A percentile compares a stretch with the other conserved stretches of the same genome.
phyloP scores from a whole-genome alignment of 2,888 invertebrate genomes.

The Philonicus albiceps region DNA sequence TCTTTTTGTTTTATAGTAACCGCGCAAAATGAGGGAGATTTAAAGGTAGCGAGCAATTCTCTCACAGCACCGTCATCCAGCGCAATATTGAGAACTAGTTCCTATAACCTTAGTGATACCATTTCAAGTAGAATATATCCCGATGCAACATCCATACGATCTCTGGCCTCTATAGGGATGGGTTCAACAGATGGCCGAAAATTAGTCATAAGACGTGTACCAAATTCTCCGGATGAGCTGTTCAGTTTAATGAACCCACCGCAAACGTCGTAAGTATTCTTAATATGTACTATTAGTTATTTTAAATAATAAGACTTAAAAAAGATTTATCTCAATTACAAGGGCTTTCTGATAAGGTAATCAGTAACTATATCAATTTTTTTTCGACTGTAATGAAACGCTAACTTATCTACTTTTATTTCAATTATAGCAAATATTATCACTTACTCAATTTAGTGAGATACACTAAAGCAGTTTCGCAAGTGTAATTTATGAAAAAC shows the following conservation, averaged over 20 bases:
- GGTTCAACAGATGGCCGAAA: slow-evolving; percentile 88
- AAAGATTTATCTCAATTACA: too few relatives aligned
- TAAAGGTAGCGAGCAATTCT: slow-evolving; percentile 60
- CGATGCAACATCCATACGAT: slow-evolving; percentile 78
- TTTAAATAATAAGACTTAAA: neutral
- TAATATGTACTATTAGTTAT: neutral
- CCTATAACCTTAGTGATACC: slow-evolving; percentile 70
- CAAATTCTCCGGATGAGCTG: slow-evolving; percentile 84
- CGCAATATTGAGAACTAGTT: slow-evolving; percentile 60
- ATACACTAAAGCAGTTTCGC: neutral
- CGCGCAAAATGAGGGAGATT: slow-evolving; percentile 45
- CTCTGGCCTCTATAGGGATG: slow-evolving; percentile 85
- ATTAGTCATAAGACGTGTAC: slow-evolving; percentile 83
- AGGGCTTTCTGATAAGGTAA: too few relatives aligned
- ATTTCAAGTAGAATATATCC: slow-evolving; percentile 66
- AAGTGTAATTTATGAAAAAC: neutral
- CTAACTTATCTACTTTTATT: too few relatives aligned
- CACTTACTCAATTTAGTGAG: neutral
- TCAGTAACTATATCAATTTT: too few relatives aligned
- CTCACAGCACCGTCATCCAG: slow-evolving; percentile 64
- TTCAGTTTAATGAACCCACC: slow-evolving; percentile 82
- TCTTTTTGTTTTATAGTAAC: neutral
- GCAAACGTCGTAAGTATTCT: slow-evolving; percentile 68
- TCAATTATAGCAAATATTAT: neutral
- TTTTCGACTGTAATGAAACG: neutral